Conservation (phyloP, 1,140 invertebrate species). For the Drosophila tsacasi region DNA sequence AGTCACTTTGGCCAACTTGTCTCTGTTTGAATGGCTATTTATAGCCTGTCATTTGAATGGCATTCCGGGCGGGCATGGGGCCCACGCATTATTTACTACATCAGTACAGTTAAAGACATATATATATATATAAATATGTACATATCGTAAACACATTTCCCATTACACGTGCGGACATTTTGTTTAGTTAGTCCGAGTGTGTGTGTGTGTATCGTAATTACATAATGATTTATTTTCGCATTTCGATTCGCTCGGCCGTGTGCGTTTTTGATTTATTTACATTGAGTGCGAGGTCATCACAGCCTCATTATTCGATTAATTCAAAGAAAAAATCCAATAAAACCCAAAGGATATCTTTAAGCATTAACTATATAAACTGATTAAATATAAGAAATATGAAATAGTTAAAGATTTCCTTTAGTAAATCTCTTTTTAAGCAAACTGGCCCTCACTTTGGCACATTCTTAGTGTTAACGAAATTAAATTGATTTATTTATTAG, state of each 20-base stretch:
- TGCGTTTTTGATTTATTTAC: slow-evolving; percentile 50
- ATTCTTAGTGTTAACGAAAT: slow-evolving; percentile 44
- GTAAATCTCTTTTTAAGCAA: no score
- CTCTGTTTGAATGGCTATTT: slow-evolving; percentile 59
- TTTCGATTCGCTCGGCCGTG: slow-evolving; percentile 46
- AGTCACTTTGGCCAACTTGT: slow-evolving; percentile 58
- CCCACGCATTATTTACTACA: slow-evolving; percentile 30
- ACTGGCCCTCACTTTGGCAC: not conserved
- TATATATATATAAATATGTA: not conserved
- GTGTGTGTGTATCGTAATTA: slow-evolving; percentile 55
- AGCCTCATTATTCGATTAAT: slow-evolving; percentile 20
- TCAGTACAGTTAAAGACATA: slow-evolving; percentile 17
- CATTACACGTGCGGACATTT: slow-evolving; percentile 77
- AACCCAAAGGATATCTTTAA: not conserved
- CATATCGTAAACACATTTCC: slow-evolving; percentile 68
- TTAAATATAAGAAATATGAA: not conserved
- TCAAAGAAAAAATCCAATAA: not conserved
- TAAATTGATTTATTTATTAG: slow-evolving; percentile 83
- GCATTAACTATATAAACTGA: no score
- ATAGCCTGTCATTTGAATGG: slow-evolving; percentile 75
- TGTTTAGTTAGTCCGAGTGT: slow-evolving; percentile 53
- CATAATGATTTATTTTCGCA: slow-evolving; percentile 82
- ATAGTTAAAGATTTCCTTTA: not conserved
- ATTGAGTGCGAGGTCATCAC: slow-evolving; percentile 31
- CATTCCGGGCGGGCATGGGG: slow-evolving; percentile 48